These are phyloP conservation scores for Tetrax tetrax DNA, from an alignment of 2,113 vertebrate genomes.

Conservation along the genomic window DNA sequence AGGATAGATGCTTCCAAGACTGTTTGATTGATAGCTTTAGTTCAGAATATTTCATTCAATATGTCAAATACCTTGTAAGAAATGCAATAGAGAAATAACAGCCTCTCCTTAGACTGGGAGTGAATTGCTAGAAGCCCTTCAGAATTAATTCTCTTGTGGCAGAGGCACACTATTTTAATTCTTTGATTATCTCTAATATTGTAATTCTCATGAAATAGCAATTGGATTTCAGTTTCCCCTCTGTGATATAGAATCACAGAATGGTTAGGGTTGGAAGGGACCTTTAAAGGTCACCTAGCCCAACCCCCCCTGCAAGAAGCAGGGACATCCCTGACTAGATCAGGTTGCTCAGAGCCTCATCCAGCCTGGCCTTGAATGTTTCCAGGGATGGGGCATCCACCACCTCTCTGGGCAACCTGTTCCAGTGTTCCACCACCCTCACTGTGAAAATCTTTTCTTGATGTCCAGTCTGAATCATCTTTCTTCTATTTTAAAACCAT, in stretches of 20 bases:
- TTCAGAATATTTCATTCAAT: not conserved
- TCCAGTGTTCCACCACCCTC: no score
- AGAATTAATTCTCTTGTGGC: not conserved
- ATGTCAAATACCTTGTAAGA: not conserved
- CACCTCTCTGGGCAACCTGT: no score
- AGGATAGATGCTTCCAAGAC: not conserved
- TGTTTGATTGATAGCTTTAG: not conserved
- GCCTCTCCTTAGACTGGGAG: not conserved
- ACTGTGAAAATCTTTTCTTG: no score
- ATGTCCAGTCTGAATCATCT: no score
- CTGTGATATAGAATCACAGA: not conserved
- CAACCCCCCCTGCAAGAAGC: no score
- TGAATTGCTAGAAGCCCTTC: not conserved
- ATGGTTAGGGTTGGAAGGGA: no score
- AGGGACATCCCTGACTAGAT: no score
- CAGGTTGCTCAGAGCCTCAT: no score
- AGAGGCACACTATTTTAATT: not conserved
- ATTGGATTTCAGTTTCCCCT: not conserved
- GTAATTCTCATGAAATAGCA: not conserved
- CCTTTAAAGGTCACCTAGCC: no score
- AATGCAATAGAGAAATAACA: not conserved
- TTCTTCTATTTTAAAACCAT: no score
- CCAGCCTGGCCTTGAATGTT: no score
- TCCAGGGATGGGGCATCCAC: no score
- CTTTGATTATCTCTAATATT: constrained; percentile 1